A percentile compares a stretch with the other conserved stretches of the same genome.
These are phyloP conservation scores for Dendropsophus ebraccatus DNA, from an alignment of 2,113 vertebrate genomes.

Conservation along the genomic window DNA sequence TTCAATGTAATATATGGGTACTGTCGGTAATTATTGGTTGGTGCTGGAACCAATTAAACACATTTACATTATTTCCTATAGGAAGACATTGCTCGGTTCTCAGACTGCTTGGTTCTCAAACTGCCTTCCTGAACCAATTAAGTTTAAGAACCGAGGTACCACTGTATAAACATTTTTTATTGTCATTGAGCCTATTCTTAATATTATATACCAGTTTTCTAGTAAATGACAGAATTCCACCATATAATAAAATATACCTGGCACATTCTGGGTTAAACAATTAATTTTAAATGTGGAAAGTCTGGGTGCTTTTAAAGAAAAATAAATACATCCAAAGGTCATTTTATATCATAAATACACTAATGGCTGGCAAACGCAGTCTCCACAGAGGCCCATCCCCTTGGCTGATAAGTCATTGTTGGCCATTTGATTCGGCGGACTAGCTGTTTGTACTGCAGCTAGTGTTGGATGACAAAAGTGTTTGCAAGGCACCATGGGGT, in stretches of 20 bases:
- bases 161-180: too few relatives aligned
- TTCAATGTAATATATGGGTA: too few relatives aligned
- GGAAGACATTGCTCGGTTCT: too few relatives aligned
- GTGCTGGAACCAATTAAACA: too few relatives aligned
- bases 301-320: slow-evolving; percentile 52
- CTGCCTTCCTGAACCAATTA: too few relatives aligned
- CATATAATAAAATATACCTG: not conserved
- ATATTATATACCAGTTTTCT: too few relatives aligned
- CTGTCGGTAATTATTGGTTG: too few relatives aligned
- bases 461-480: slow-evolving; percentile 62
- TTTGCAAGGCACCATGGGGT: slow-evolving; percentile 62
- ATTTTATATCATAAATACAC: slow-evolving; percentile 36
- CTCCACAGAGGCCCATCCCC: slow-evolving; percentile 24
- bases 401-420: slow-evolving; percentile 56
- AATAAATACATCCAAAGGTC: slow-evolving; percentile 58
- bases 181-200: too few relatives aligned
- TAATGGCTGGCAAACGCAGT: slow-evolving; percentile 36
- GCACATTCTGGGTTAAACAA: not conserved
- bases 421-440: slow-evolving; percentile 51
- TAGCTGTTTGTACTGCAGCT: slow-evolving; percentile 57
- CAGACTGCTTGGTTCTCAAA: too few relatives aligned
- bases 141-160: too few relatives aligned
- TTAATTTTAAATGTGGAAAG: slow-evolving; percentile 6
- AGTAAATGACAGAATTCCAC: not conserved
- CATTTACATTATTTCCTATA: too few relatives aligned